These are phyloP conservation scores for Dasyornis broadbenti DNA, from an alignment of 2,113 vertebrate genomes.

Conservation along the genomic window DNA sequence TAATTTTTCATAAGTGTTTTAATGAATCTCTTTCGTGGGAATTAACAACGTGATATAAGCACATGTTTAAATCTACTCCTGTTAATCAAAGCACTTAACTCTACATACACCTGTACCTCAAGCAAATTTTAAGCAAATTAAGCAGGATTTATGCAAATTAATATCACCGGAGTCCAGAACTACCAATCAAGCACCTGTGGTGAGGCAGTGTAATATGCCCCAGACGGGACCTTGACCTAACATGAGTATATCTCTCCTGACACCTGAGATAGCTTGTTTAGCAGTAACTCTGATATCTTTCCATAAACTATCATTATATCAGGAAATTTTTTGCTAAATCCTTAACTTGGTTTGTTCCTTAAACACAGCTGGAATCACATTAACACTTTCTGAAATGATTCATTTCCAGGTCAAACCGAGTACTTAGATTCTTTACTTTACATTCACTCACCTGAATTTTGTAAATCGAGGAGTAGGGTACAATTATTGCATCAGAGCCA, in stretches of 20 bases:
- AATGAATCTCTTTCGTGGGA: neutral
- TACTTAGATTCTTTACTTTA: neutral
- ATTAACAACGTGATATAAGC: neutral
- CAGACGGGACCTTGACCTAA: neutral
- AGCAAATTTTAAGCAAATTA: constrained; percentile 4
- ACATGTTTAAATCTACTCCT: neutral
- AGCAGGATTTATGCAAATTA: constrained; percentile 14
- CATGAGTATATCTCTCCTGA: neutral
- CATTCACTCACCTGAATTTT: neutral
- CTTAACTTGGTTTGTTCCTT: neutral
- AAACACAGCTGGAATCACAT: neutral
- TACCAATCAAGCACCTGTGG: neutral
- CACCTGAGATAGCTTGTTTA: neutral
- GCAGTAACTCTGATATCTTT: neutral
- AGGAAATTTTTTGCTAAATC: neutral
- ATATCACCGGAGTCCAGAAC: neutral
- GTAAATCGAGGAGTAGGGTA: neutral
- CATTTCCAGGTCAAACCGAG: neutral
- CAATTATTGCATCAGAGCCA: neutral
- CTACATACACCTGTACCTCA: neutral
- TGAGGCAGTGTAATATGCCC: neutral
- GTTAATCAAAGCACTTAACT: neutral
- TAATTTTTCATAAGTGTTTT: neutral
- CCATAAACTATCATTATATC: neutral
- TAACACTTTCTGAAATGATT: neutral